Base-by-base conservation (phyloP, 2,797 vertebrate species). In the Oreochromis grahami region DNA sequence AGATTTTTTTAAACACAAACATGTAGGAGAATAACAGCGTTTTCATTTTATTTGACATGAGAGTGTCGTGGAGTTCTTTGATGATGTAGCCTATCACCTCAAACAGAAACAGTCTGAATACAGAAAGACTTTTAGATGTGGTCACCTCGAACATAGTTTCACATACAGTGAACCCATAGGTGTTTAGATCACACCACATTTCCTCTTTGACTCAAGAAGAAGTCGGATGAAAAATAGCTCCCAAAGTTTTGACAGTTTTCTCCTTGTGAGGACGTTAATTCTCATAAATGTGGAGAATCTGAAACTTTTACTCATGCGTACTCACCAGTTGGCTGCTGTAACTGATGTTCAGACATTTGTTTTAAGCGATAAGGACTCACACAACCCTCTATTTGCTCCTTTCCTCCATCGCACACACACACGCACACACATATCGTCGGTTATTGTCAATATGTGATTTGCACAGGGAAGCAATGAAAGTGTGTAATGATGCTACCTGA, bases 401-500 rank as follows among this genome's bases (percentile, higher is more conserved):
- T 32, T 34, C 38, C 55, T 43, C 78, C 32, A 3, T 36, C 77
- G 26, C 65, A 19, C 5, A 81, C 76, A 76, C 60, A 74, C 45
- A 52, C 56, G 0, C 4, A 1, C 65, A 29, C 41, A 56, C 48
- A 26, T 3, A 76, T 29, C 11, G 41, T 82, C 58, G 10, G 60
- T 78, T 77, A 81, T 53, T 84, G 87, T 86, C 79, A 83, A 53
- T 58, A 80, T 55, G 85, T n/a, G 79, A 80, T 78, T 48, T 74
- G 56, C 1, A 7, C 63, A 26, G 77, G 38, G 81, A 90, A 84
- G 83, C 89, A 84, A 77, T 86, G 72, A 84, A 84, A 84, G 85
- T 81, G 88, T 81, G 87, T 86, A 80, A 82, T 87, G 84, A 90
- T 88, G 90, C 88, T 76, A 78, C 87, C 89, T 88, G 94, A 94